Percentiles rank a stretch among this genome's conserved stretches.
phyloP scores from a whole-genome alignment of 1,140 invertebrate species.

The Pseudomyrmex cubaensis region DNA sequence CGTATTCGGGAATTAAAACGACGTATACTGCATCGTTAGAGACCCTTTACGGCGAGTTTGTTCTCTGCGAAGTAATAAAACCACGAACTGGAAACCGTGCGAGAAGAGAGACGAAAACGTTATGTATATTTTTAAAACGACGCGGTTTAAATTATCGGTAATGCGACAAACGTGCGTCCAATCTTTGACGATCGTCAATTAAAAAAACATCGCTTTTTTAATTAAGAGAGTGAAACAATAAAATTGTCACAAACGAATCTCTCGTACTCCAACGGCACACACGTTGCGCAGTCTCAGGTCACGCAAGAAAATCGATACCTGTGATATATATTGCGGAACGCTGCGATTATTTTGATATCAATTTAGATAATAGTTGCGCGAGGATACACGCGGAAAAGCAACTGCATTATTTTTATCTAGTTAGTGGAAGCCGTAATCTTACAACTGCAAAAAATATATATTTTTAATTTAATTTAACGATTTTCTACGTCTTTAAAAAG shows the following conservation, averaged over 20 bases:
- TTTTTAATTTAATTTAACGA: too few species aligned
- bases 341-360: conserved; percentile 40
- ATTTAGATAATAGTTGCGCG: conserved; percentile 21
- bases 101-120: background rate
- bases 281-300: conserved; percentile 24
- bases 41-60: conserved; percentile 40
- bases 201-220: background rate
- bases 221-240: background rate
- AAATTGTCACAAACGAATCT: background rate
- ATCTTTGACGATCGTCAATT: conserved; percentile 20
- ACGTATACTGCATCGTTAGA: conserved; percentile 34
- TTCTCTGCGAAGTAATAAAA: conserved; percentile 4
- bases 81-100: background rate
- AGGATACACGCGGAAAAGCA: conserved; percentile 1
- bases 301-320: conserved; percentile 31
- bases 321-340: background rate
- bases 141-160: conserved; percentile 27
- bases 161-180: background rate
- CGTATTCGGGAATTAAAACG: conserved; percentile 68
- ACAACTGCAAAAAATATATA: background rate
- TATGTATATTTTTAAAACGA: conserved; percentile 8
- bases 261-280: background rate
- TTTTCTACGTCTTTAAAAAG: too few species aligned
- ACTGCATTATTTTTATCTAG: conserved; percentile 26
- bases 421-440: conserved; percentile 4